Evolutionary conservation across 1,140 invertebrate species (phyloP).

Genomic region (Drosophila sucinea): DNA sequence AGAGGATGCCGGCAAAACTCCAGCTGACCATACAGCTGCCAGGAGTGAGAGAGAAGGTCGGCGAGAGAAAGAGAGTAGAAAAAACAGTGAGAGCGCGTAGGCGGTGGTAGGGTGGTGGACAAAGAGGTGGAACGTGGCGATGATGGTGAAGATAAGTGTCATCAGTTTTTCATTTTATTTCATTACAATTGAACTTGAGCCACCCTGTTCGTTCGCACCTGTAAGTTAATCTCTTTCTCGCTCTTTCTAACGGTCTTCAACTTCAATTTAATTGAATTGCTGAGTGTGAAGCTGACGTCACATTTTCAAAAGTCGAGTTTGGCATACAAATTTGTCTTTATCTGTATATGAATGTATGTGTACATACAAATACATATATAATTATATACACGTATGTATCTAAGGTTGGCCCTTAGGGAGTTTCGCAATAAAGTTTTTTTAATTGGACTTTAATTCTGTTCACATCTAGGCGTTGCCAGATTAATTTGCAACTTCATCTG

Average conservation of each 20-base stretch:
- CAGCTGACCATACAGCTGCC: constrained; percentile 9
- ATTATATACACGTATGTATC: constrained; percentile 6
- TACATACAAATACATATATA: constrained; percentile 1
- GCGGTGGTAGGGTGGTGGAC: not conserved
- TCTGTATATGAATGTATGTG: constrained; percentile 4
- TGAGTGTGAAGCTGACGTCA: constrained; percentile 11
- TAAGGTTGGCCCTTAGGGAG: constrained; percentile 20
- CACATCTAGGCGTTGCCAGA: constrained; percentile 29
- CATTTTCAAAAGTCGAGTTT: constrained; percentile 6
- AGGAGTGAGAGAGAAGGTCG: not conserved
- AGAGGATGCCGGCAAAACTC: not conserved
- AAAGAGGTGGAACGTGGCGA: constrained; percentile 7
- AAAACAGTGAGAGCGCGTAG: constrained; percentile 2
- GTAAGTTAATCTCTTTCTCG: not conserved
- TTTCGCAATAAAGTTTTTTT: constrained; percentile 18
- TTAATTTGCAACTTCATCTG: constrained; percentile 14
- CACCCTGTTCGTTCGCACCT: constrained; percentile 5
- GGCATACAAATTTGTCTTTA: constrained; percentile 1
- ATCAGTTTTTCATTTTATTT: not conserved
- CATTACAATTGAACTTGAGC: constrained; percentile 2
- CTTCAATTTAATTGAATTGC: constrained; percentile 12
- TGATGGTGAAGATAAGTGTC: not conserved
- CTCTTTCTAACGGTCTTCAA: constrained; percentile 10
- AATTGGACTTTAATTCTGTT: constrained; percentile 24
- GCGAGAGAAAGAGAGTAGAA: not conserved